Base-by-base conservation (phyloP, 2,888 invertebrate genomes). In the Oxystoma pomonae region DNA sequence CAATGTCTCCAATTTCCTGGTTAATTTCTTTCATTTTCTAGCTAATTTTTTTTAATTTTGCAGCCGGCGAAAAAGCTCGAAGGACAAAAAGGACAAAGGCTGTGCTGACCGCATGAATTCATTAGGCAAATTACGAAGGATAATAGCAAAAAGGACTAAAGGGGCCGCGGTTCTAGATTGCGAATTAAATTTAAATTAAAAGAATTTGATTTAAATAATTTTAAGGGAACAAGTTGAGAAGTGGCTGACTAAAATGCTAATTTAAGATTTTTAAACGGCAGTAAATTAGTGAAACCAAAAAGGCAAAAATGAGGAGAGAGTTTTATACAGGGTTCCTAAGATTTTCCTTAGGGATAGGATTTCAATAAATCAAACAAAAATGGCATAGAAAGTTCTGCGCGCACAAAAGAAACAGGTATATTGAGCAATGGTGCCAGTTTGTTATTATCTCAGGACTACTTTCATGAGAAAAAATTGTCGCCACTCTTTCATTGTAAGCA, bases 81-180 rank as follows among this genome's bases (percentile, higher is more conserved):
- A 17, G 52, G 59, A 22, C 18, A 21, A 22, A 53, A 53, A 59
- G 22, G 59, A 53, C 59, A 53, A 59, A 59, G 21, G 53, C 19
- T 52, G 17, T 5, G 60, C 58, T 59, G 62, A 35, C 60, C 60
- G 64, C 60, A 61, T 68, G 67, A 68, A 69, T 66, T 71, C 69
- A 72, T 72, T 71, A 72, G 68, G 64, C 67, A 70, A 72, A 71
- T 72, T 71, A 70, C 70, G 70, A 70, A 68, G 67, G 69, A 69
- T 71, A 72, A 72, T 68, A 68, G 69, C 57, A 12, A 35, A 35
- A 35, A 35, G 35, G 35, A 35, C 35, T 35, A 35, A 35, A 35
- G 12, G 35, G 35, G 35, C 12, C 35, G 35, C 5, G 35, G 12
- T 7, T 35, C 12, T 35, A 12, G 35, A 35, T 35, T 35, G 3